Base-by-base conservation (phyloP, 2,797 vertebrate genomes). In the Rhabdomys pumilio region DNA sequence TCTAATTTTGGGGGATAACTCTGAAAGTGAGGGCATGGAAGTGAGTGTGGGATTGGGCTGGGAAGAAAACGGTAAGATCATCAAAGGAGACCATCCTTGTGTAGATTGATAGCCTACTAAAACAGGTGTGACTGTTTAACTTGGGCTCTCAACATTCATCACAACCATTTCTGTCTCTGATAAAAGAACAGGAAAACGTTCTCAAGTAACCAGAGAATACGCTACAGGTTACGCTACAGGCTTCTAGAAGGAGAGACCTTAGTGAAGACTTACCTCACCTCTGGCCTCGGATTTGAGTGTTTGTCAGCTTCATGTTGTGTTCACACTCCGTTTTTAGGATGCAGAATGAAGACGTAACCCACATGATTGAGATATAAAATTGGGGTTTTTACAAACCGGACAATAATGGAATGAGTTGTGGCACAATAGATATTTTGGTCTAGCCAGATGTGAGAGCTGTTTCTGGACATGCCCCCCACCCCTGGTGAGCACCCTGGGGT, bases 111-210 rank as follows among this genome's bases (percentile, higher is more conserved):
- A 85, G 6, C 29, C 72, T 93, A 29, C 55, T 81, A n/a, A 91
- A 91, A 82, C 84, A 26, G 26, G 15, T 38, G 14, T n/a, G 53
- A 53, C 80, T 76, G 80, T 82, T 94, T 75, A 93, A 31, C 80
- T 92, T 77, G 81, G 53, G 10, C 9, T 31, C 38, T 31, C 79
- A 47, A 86, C 8, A 17, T 3, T 92, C 41, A 83, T 53, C 53
- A 15, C 41, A 90, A 4, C 8, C 13, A 41, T 73, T 80, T 87
- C 19, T 38, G 11, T 29, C 73, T 38, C 65, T 79, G 26, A 38
- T 50, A 29, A 89, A 89, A 89, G 65, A 85, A 44, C 59, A 76
- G 76, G n/a, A 67, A 55, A 47, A 41, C 17, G n/a, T 77, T 13
- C 63, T 38, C 19, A 75, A 57, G 67, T 44, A 41, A 67, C 8